Evolutionary conservation across 2,113 vertebrate genomes (phyloP).

Genomic region (Salvelinus namaycush): DNA sequence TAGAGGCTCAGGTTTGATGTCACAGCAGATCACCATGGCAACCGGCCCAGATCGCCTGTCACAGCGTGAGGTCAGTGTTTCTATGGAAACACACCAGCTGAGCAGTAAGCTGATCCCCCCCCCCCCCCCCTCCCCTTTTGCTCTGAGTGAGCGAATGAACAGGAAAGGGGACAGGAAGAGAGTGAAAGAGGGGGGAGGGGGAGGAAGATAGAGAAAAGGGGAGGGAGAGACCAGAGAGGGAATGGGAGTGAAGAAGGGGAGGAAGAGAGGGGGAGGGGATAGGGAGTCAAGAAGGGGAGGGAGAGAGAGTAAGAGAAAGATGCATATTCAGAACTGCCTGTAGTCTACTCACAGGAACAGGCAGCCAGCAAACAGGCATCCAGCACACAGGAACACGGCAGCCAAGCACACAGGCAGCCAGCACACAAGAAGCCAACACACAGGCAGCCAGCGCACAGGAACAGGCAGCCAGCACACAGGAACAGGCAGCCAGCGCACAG

Average conservation of each 20-base stretch:
- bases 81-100: slow-evolving; percentile 58
- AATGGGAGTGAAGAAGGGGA: too few relatives aligned
- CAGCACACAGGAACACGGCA: too few relatives aligned
- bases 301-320: neutral
- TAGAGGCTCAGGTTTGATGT: slow-evolving; percentile 51
- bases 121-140: neutral
- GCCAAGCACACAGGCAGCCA: too few relatives aligned
- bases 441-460: too few relatives aligned
- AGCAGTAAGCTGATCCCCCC: slow-evolving; percentile 33
- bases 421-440: too few relatives aligned
- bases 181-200: neutral
- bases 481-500: too few relatives aligned
- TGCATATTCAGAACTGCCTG: neutral
- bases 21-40: slow-evolving; percentile 50
- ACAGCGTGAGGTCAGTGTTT: slow-evolving; percentile 61
- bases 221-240: neutral
- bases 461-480: too few relatives aligned
- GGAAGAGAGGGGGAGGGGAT: too few relatives aligned
- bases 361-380: too few relatives aligned
- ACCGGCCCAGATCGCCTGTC: slow-evolving; percentile 54
- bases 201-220: neutral
- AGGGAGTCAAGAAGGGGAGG: too few relatives aligned
- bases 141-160: neutral
- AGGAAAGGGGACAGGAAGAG: slow-evolving; percentile 5
- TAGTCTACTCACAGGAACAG: neutral